Percentiles rank a stretch among this genome's conserved stretches.
Conservation (phyloP, 1,140 invertebrate genomes). For the Nomia melanderi region DNA sequence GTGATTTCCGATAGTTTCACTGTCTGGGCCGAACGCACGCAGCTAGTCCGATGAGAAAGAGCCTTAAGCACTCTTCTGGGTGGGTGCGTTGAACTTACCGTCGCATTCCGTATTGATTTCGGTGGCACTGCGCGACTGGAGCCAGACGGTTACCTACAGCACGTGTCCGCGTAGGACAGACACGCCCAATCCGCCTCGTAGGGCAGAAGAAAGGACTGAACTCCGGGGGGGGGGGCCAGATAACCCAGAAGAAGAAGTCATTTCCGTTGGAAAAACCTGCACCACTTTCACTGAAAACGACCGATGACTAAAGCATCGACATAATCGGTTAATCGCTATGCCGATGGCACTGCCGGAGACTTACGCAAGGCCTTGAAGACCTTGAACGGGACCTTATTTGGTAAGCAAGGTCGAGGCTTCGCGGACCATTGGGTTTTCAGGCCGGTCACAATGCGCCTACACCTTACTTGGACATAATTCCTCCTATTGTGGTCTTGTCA, state of each 20-base stretch:
- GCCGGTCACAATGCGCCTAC: conserved; percentile 33
- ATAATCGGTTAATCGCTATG: conserved; percentile 53
- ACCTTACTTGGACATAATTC: conserved; percentile 29
- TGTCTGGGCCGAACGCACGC: conserved; percentile 39
- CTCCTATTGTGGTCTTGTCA: not conserved
- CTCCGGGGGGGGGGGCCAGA: not conserved
- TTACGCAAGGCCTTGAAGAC: conserved; percentile 55
- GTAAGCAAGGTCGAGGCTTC: conserved; percentile 61
- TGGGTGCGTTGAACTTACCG: conserved; percentile 58
- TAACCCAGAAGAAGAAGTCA: not conserved
- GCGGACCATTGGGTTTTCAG: conserved; percentile 61
- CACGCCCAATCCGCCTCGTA: conserved; percentile 47
- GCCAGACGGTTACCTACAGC: conserved; percentile 59
- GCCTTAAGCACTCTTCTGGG: conserved; percentile 47
- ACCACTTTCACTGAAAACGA: conserved; percentile 29
- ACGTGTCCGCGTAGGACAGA: conserved; percentile 59
- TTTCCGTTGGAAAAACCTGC: not conserved
- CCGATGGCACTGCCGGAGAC: conserved; percentile 35
- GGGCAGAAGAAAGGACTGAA: not conserved
- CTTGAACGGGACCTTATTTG: conserved; percentile 63
- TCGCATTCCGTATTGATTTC: conserved; percentile 63
- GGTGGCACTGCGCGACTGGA: conserved; percentile 40
- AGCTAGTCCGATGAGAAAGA: conserved; percentile 45
- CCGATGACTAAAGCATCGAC: conserved; percentile 37
- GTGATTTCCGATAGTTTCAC: conserved; percentile 39